Conservation (phyloP, 2,888 invertebrate genomes). For the Lithophane leautieri region DNA sequence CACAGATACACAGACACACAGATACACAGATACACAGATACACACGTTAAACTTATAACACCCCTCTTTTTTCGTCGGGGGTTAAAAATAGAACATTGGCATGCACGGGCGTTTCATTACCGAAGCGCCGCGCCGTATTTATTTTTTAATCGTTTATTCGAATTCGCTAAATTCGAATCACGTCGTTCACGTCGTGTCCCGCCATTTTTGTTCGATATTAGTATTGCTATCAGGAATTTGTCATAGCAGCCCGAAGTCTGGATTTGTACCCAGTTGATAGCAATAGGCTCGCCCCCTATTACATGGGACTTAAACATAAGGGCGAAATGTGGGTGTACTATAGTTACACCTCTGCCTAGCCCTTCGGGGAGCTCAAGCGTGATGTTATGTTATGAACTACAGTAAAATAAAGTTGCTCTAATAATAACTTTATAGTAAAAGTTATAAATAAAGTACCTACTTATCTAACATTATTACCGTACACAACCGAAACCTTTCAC, state of each 20-base stretch:
- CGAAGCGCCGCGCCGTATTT: too few species aligned
- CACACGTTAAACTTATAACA: too few species aligned
- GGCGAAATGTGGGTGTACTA: background rate
- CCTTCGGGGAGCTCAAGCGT: background rate
- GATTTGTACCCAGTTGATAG: background rate
- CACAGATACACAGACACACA: too few species aligned
- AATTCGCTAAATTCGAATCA: too few species aligned
- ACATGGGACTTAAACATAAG: background rate
- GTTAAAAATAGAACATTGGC: too few species aligned
- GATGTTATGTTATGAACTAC: background rate
- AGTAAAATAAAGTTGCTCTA: background rate
- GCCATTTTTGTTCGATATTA: too few species aligned
- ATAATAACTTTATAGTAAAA: background rate
- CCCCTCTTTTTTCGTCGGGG: too few species aligned
- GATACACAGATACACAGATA: too few species aligned
- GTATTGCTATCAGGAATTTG: too few species aligned
- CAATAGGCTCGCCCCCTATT: background rate
- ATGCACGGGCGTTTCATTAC: too few species aligned
- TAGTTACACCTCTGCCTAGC: background rate
- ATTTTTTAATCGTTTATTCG: too few species aligned
- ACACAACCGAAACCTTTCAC: conserved; percentile 26
- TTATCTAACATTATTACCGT: conserved; percentile 5
- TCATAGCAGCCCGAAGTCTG: background rate
- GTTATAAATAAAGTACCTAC: background rate
- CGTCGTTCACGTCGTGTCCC: too few species aligned